Conservation (phyloP, 2,888 invertebrate genomes). For the Drosophila infuscata region DNA sequence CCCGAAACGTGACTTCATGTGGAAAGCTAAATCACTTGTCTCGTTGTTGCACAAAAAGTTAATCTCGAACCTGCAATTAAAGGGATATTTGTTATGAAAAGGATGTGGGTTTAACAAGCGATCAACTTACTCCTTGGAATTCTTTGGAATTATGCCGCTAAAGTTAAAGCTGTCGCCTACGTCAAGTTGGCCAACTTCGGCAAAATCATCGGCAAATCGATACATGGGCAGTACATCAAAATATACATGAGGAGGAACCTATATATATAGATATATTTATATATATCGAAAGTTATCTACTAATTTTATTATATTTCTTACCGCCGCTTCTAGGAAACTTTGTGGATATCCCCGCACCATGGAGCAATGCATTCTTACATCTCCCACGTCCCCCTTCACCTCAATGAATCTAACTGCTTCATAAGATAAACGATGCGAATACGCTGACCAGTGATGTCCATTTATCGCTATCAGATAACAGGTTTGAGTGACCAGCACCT, state of each 20-base stretch:
- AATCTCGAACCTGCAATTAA: conserved; percentile 16
- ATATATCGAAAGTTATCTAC: too few relatives aligned
- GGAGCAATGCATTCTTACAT: conserved; percentile 86
- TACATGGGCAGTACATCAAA: background rate
- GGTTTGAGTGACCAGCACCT: conserved; percentile 87
- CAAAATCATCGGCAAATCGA: conserved; percentile 6
- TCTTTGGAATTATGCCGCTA: conserved; percentile 22
- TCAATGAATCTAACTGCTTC: conserved; percentile 87
- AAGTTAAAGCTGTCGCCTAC: conserved; percentile 39
- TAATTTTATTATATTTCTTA: conserved; percentile 48
- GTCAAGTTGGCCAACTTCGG: conserved; percentile 16
- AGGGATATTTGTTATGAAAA: background rate
- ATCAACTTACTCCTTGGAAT: conserved; percentile 32
- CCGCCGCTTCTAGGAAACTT: conserved; percentile 66
- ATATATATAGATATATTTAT: conserved; percentile 10
- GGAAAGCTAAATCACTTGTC: conserved; percentile 24
- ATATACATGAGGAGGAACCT: conserved; percentile 14
- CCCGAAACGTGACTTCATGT: conserved; percentile 83
- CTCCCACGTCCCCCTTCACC: conserved; percentile 88
- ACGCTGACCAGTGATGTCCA: conserved; percentile 90
- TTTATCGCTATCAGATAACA: conserved; percentile 90
- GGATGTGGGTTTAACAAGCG: background rate
- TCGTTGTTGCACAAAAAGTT: conserved; percentile 9
- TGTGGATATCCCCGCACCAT: conserved; percentile 78
- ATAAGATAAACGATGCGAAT: conserved; percentile 88